Conservation (phyloP, 2,888 invertebrate species). For the Antheraea assamensis region DNA sequence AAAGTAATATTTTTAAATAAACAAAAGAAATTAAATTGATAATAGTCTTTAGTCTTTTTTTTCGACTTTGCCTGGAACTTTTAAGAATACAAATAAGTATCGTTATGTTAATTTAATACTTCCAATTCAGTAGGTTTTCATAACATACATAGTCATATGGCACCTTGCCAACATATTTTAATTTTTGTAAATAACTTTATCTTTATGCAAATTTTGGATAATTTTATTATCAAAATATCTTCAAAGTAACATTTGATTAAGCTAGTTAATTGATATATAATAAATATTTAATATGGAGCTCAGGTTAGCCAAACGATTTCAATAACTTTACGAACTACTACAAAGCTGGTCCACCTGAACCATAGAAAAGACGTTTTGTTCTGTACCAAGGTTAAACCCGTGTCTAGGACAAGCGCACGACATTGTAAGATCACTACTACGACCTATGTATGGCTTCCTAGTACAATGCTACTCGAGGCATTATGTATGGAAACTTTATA, state of each 20-base stretch:
- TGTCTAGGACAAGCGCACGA: slow-evolving; percentile 65
- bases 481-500: slow-evolving; percentile 15
- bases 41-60: background rate
- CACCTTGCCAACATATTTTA: too few relatives aligned
- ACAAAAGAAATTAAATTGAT: background rate
- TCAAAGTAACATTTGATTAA: background rate
- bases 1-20: background rate
- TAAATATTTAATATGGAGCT: background rate
- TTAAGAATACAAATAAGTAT: background rate
- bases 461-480: slow-evolving; percentile 37
- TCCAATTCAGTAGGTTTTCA: background rate
- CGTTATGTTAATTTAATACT: background rate
- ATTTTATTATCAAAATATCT: background rate
- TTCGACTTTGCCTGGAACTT: background rate
- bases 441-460: slow-evolving; percentile 47
- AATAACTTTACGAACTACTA: background rate
- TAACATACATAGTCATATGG: background rate
- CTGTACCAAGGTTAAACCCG: slow-evolving; percentile 58
- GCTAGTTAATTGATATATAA: background rate
- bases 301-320: background rate
- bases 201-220: background rate
- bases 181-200: background rate
- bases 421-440: slow-evolving; percentile 50
- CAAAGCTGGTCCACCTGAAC: slow-evolving; percentile 23
- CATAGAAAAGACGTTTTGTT: slow-evolving; percentile 37